Evolutionary conservation across 2,888 invertebrate species (phyloP).

Genomic region (Lithodes maja): DNA sequence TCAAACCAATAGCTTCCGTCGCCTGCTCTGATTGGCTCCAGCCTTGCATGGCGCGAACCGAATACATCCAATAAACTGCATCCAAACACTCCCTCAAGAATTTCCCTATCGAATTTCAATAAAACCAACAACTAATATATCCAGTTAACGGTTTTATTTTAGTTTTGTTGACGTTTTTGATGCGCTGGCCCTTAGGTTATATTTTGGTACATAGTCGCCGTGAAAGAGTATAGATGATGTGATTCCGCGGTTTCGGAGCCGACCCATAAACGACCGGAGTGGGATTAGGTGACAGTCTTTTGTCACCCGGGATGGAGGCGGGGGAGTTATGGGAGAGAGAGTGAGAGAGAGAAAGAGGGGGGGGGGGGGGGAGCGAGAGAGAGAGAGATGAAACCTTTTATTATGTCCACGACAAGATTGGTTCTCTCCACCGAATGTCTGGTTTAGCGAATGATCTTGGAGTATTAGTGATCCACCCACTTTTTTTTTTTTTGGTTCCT

Average conservation of each 20-base stretch:
- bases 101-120: no score
- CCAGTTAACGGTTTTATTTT: no score
- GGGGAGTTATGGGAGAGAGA: background rate
- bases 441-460: background rate
- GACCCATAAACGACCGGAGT: conserved; percentile 7
- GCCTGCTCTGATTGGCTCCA: conserved; percentile 2
- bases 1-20: conserved; percentile 13
- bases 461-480: background rate
- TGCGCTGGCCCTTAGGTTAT: background rate
- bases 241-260: conserved; percentile 14
- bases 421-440: background rate
- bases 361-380: background rate
- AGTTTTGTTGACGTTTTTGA: background rate
- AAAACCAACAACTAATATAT: background rate
- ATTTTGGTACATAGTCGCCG: background rate
- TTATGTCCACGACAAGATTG: background rate
- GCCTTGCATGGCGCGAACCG: background rate
- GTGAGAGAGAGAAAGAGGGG: background rate
- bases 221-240: conserved; percentile 9
- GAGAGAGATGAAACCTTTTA: background rate
- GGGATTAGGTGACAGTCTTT: conserved; percentile 11
- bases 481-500: background rate
- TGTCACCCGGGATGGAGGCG: background rate
- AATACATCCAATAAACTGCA: background rate
- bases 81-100: no score